Evolutionary conservation across 2,113 vertebrate species (phyloP).

Genomic region (Chamaetylas fuelleborni): DNA sequence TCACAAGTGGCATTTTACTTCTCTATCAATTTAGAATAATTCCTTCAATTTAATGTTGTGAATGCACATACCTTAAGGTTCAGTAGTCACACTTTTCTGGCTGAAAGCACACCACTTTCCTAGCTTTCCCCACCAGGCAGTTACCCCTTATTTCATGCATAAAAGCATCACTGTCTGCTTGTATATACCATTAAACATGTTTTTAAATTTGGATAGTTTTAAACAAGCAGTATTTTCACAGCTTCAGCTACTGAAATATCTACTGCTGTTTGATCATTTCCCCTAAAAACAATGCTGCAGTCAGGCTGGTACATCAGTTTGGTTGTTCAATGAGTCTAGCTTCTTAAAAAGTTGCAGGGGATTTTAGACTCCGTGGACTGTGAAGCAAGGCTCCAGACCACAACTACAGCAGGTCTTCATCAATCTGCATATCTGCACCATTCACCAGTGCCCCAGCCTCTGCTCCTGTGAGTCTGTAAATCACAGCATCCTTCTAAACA

Average conservation of each 20-base stretch:
- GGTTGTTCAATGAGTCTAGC: not conserved
- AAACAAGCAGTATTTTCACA: not conserved
- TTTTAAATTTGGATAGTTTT: not conserved
- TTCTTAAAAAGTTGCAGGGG: not conserved
- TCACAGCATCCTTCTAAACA: not conserved
- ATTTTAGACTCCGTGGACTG: not conserved
- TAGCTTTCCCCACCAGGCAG: not conserved
- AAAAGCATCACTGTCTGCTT: not conserved
- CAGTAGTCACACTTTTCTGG: not conserved
- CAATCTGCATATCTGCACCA: not conserved
- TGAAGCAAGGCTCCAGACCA: not conserved
- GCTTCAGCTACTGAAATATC: not conserved
- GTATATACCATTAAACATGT: not conserved
- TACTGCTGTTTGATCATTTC: not conserved
- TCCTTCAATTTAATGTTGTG: not conserved
- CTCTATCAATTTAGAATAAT: not conserved
- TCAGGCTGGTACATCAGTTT: accelerated
- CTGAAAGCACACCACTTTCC: not conserved
- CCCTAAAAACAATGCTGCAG: not conserved
- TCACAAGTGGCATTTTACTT: not conserved
- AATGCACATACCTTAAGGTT: not conserved
- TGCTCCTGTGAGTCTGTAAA: not conserved
- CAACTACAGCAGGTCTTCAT: not conserved
- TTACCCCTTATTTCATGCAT: not conserved
- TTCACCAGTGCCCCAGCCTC: not conserved